A percentile compares a stretch with the other conserved stretches of the same genome.
These are phyloP conservation scores for Cephus rjabovi DNA, from an alignment of 2,888 invertebrate genomes.

Conservation along the genomic window DNA sequence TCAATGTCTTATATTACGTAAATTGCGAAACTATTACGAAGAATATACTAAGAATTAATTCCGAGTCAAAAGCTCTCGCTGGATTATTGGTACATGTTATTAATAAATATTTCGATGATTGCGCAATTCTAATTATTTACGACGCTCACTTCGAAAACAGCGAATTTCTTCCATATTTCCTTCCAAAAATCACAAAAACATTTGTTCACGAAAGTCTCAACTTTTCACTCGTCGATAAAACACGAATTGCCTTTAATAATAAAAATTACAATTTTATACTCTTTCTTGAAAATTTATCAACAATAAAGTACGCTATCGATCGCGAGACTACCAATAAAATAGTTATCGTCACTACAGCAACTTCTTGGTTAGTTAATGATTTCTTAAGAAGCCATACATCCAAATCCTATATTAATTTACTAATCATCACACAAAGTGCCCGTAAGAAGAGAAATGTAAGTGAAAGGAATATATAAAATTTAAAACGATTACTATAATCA, in stretches of 20 bases:
- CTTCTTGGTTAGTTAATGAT: slow-evolving; percentile 81
- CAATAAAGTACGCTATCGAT: slow-evolving; percentile 72
- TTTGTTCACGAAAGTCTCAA: not conserved
- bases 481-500: slow-evolving; percentile 4
- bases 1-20: not conserved
- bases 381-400: slow-evolving; percentile 74
- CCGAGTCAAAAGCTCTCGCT: slow-evolving; percentile 63
- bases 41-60: not conserved
- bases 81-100: slow-evolving; percentile 73
- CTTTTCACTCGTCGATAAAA: not conserved
- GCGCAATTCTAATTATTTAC: slow-evolving; percentile 77
- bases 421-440: slow-evolving; percentile 77
- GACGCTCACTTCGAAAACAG: slow-evolving; percentile 71
- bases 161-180: slow-evolving; percentile 51
- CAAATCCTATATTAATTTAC: slow-evolving; percentile 76
- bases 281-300: slow-evolving; percentile 75
- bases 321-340: slow-evolving; percentile 75
- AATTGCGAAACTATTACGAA: not conserved
- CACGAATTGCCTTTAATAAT: slow-evolving; percentile 6
- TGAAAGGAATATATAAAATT: slow-evolving; percentile 18
- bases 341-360: slow-evolving; percentile 76
- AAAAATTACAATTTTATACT: slow-evolving; percentile 76
- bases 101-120: slow-evolving; percentile 72
- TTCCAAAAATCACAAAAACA: slow-evolving; percentile 7
- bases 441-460: slow-evolving; percentile 49